Conservation (phyloP, 2,888 invertebrate genomes). For the Halocaridina rubra region DNA sequence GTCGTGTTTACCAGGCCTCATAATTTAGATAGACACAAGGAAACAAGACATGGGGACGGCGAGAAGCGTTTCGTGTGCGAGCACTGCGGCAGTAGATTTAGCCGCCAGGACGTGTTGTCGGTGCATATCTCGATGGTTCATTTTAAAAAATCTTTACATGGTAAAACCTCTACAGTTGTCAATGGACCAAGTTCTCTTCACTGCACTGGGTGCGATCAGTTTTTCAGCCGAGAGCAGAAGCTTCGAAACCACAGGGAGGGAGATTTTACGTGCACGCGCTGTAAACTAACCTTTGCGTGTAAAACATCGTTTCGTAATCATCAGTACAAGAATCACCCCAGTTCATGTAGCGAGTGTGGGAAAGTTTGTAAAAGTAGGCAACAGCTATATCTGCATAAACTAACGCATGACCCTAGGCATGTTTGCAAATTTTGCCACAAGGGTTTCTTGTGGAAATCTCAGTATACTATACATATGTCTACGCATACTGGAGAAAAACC, state of each 20-base stretch:
- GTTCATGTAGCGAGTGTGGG: constrained; percentile 40
- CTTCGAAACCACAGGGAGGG: constrained; percentile 36
- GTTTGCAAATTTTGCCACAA: constrained; percentile 45
- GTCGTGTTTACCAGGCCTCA: constrained; percentile 45
- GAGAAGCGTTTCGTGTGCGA: constrained; percentile 45
- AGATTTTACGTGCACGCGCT: constrained; percentile 28
- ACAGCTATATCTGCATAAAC: constrained; percentile 40
- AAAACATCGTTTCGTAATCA: constrained; percentile 41
- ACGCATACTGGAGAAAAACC: constrained; percentile 46
- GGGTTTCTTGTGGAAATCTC: constrained; percentile 44
- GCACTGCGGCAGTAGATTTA: constrained; percentile 32
- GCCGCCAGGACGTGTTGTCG: constrained; percentile 33
- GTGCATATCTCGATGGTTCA: constrained; percentile 52
- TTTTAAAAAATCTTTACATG: constrained; percentile 15
- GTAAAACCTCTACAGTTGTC: constrained; percentile 4
- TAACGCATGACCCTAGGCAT: constrained; percentile 31
- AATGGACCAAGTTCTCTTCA: constrained; percentile 22
- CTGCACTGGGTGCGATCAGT: constrained; percentile 46
- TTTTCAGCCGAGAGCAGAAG: constrained; percentile 42
- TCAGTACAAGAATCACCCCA: constrained; percentile 46
- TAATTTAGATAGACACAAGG: constrained; percentile 49
- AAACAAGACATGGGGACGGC: constrained; percentile 34
- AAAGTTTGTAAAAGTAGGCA: constrained; percentile 48
- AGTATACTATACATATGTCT: constrained; percentile 40
- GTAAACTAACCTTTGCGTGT: constrained; percentile 40